Evolutionary conservation across 2,888 invertebrate genomes (phyloP).

Genomic region (Aphodius granarius): DNA sequence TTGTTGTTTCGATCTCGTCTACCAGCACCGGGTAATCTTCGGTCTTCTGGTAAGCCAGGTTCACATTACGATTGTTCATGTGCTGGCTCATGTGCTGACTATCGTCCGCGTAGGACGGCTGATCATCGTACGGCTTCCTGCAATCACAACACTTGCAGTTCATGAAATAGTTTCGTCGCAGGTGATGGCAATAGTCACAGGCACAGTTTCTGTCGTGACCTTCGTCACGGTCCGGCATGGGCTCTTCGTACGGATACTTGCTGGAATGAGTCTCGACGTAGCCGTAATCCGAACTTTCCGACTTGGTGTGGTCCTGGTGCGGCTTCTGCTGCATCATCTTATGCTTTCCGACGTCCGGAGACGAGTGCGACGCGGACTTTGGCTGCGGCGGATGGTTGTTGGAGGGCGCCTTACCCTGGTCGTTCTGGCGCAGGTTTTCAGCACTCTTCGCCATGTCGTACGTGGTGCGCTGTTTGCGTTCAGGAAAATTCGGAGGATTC

Average conservation of each 20-base stretch:
- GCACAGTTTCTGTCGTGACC: slow-evolving; percentile 24
- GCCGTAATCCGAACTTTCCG: slow-evolving; percentile 19
- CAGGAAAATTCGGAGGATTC: slow-evolving; percentile 14
- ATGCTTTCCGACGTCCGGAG: slow-evolving; percentile 25
- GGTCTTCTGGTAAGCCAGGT: slow-evolving; percentile 49
- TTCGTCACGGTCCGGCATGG: slow-evolving; percentile 16
- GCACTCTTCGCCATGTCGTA: slow-evolving; percentile 26
- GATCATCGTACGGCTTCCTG: slow-evolving; percentile 20
- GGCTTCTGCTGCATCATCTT: slow-evolving; percentile 16
- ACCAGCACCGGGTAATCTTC: slow-evolving; percentile 47
- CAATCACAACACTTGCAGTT: slow-evolving; percentile 28
- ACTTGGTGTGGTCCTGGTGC: slow-evolving; percentile 20
- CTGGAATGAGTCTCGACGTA: slow-evolving; percentile 15
- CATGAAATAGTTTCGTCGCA: slow-evolving; percentile 26
- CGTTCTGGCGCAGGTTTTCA: slow-evolving; percentile 22
- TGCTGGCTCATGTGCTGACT: slow-evolving; percentile 11
- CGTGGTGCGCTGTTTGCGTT: slow-evolving; percentile 19
- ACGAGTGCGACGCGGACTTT: slow-evolving; percentile 16
- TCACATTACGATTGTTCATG: slow-evolving; percentile 25
- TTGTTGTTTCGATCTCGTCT: slow-evolving; percentile 49
- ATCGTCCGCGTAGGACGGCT: slow-evolving; percentile 24
- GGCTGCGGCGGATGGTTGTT: slow-evolving; percentile 10
- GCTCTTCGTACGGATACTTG: slow-evolving; percentile 27
- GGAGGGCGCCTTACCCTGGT: slow-evolving; percentile 4
- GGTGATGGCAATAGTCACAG: slow-evolving; percentile 21